These are phyloP conservation scores for Latrodectus geometricus DNA, from an alignment of 1,140 invertebrate species.

Conservation along the genomic window DNA sequence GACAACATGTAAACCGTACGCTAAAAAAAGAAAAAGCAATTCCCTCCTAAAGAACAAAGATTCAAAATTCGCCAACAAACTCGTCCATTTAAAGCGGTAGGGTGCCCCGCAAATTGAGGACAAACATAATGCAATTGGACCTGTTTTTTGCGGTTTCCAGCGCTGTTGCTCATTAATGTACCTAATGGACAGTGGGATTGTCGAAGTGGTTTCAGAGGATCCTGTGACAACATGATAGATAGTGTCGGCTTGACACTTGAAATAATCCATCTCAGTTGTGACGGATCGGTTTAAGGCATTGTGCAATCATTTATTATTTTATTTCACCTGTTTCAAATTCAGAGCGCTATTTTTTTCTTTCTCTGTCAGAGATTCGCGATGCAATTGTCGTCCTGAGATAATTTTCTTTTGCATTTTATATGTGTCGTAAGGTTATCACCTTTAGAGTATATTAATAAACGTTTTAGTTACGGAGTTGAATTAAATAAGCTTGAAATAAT, in stretches of 20 bases:
- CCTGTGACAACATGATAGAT: conserved; percentile 51
- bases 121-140: conserved; percentile 54
- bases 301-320: conserved; percentile 5
- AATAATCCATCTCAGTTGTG: conserved; percentile 55
- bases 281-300: conserved; percentile 37
- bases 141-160: conserved; percentile 27
- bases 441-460: too few relatives aligned
- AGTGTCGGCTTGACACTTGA: conserved; percentile 52
- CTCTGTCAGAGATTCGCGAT: too few relatives aligned
- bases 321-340: neutral
- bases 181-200: conserved; percentile 51
- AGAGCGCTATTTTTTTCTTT: too few relatives aligned
- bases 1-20: conserved; percentile 13
- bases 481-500: too few relatives aligned
- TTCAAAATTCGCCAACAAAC: conserved; percentile 47
- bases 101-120: conserved; percentile 56
- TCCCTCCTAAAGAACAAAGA: conserved; percentile 46
- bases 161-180: conserved; percentile 39
- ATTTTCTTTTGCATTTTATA: too few relatives aligned
- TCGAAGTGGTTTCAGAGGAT: conserved; percentile 34
- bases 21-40: neutral
- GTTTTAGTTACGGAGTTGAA: too few relatives aligned
- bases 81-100: conserved; percentile 24
- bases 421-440: too few relatives aligned
- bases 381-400: too few relatives aligned